Base-by-base conservation (phyloP, 2,113 vertebrate species). In the Promerops cafer region DNA sequence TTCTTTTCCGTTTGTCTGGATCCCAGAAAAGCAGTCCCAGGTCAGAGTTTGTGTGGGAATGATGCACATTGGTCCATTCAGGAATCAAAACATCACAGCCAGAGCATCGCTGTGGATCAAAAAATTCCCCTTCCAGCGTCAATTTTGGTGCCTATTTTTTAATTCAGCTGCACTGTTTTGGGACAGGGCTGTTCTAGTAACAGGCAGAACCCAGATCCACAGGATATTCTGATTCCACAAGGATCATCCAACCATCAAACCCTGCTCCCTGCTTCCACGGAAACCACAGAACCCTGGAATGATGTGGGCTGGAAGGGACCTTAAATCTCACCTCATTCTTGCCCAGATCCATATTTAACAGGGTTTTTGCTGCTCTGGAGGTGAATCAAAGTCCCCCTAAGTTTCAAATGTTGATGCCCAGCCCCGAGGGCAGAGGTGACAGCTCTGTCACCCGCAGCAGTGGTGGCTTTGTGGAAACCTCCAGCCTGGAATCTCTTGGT, bases 1-100 rank as follows among this genome's bases (percentile, higher is more conserved):
- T 39, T 27, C 0, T 77, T 65, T 65, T 13, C n/a, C 13, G 0
- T 0, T 3, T 3, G 21, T 20, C 24, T 50, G 49, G 7, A 56
- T 76, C 64, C 10, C 30, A 27, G 16, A 12, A 40, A 69, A 40
- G 16, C 10, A 31, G 9, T 39, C 56, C 16, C 16, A 1, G 30
- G 16, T 60, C 39, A 11, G 23, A 9, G 11, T 39, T 7, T 10
- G 13, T 10, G 11, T 2, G 79, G 78, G 65, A 82, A 81, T 7
- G 5, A 11, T 2, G 21, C 40, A 9, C 50, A 28, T 60, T 18
- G 5, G 5, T 10, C 52, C 30, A 4, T 12, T 9, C 35, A 7
- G n/a, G 33, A 40, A n/a, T 24, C 6, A 19, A 65, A 64, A 40
- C 12, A 17, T 3, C 16, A 11, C 39, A 47, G 37, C 16, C 4